Conservation (phyloP, 1,140 invertebrate species). For the Drosophila repletoides region DNA sequence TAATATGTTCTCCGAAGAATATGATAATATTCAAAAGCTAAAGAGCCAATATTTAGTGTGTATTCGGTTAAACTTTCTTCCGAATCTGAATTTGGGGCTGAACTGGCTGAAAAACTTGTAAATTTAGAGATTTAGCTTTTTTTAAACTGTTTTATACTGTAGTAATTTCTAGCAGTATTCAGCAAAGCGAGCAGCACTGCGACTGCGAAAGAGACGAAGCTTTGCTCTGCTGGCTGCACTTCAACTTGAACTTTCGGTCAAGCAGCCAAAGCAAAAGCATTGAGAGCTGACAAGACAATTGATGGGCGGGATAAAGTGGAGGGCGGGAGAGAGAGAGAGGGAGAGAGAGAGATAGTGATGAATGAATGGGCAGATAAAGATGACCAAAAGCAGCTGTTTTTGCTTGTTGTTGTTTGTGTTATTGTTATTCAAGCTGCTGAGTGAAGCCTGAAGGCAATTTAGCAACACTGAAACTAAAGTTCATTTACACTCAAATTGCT, state of each 20-base stretch:
- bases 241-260: conserved; percentile 70
- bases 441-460: conserved; percentile 6
- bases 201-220: conserved; percentile 39
- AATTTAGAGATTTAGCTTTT: no score
- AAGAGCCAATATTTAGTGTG: no score
- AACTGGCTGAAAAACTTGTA: no score
- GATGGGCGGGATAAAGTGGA: conserved; percentile 48
- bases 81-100: no score
- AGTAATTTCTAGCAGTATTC: no score
- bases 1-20: no score
- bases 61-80: no score
- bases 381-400: conserved; percentile 34
- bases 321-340: not conserved
- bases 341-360: conserved; percentile 18
- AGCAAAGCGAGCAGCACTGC: no score
- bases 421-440: conserved; percentile 1
- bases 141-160: no score
- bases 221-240: conserved; percentile 60
- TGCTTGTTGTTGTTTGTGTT: not conserved
- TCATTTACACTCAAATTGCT: conserved; percentile 1
- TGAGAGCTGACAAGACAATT: conserved; percentile 73
- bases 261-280: conserved; percentile 22
- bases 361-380: conserved; percentile 40
- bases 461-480: conserved; percentile 6
- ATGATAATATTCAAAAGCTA: no score